Base-by-base conservation (phyloP, 1,140 invertebrate genomes). In the Thalassaphorura encarpata region DNA sequence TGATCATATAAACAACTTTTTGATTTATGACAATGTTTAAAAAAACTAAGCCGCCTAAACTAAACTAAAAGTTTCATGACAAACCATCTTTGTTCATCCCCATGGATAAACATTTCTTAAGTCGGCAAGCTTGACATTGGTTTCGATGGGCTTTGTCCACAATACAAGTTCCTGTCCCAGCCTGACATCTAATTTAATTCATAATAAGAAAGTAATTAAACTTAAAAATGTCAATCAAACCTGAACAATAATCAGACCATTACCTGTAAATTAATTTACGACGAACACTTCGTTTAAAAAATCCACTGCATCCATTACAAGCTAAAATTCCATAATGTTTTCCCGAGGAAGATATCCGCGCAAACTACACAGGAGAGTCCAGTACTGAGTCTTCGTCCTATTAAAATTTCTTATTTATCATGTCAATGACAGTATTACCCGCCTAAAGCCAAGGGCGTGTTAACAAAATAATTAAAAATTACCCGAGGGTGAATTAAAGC, bases 1-100 rank as follows among this genome's bases (percentile, higher is more conserved):
- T 42, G 40, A 42, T 4, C 40, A 42, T 18, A 42, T 8, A n/a
- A n/a, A n/a, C n/a, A n/a, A n/a, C n/a, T n/a, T n/a, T n/a, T n/a
- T n/a, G n/a, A n/a, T n/a, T n/a, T n/a, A n/a, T n/a, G n/a, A n/a
- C n/a, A n/a, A n/a, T n/a, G n/a, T n/a, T n/a, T n/a, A n/a, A n/a
- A n/a, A n/a, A n/a, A n/a, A n/a, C n/a, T n/a, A n/a, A n/a, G n/a
- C n/a, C n/a, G n/a, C n/a, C n/a, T n/a, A 47, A 13, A 19, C 21
- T 21, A 43, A 11, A 43, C 8, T 43, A 13, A 43, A 19, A 19
- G 5, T 6, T 13, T 43, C 19, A 52, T 5, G n/a, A 39, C 87
- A 85, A 75, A 98, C 95, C 95, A 75, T 99, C 95, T 80, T 98
- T 99, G 72, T 99, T 99, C 96, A 99, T 99, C 52, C 96, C 96